Conservation (phyloP, 2,888 invertebrate species). For the Coleophora flavipennella region DNA sequence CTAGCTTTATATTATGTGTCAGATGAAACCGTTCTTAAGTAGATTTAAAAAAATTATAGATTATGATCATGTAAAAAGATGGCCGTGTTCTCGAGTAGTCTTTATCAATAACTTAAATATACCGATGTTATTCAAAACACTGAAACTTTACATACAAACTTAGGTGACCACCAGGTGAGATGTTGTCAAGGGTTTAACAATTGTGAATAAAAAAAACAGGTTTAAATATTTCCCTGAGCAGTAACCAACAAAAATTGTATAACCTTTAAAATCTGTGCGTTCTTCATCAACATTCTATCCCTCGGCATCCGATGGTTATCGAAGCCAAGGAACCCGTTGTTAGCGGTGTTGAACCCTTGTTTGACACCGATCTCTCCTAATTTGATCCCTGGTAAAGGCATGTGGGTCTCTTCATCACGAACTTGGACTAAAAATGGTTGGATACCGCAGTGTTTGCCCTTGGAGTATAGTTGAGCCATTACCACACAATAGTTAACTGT, state of each 20-base stretch:
- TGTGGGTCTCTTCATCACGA: conserved; percentile 89
- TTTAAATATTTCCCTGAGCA: too few relatives aligned
- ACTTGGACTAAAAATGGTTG: conserved; percentile 94
- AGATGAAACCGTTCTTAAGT: too few relatives aligned
- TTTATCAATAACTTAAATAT: too few relatives aligned
- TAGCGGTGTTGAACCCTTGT: conserved; percentile 89
- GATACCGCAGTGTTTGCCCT: conserved; percentile 86
- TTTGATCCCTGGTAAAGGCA: conserved; percentile 87
- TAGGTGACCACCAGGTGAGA: too few relatives aligned
- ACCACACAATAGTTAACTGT: conserved; percentile 93
- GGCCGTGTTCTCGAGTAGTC: too few relatives aligned
- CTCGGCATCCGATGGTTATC: conserved; percentile 89
- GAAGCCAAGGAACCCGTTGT: conserved; percentile 94
- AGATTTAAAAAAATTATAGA: too few relatives aligned
- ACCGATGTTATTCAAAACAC: too few relatives aligned
- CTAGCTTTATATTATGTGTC: too few relatives aligned
- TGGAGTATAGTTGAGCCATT: conserved; percentile 90
- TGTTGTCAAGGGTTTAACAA: too few relatives aligned
- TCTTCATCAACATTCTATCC: conserved; percentile 92
- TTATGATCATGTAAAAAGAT: too few relatives aligned
- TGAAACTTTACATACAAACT: too few relatives aligned
- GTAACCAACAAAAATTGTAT: neutral
- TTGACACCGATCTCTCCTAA: conserved; percentile 96
- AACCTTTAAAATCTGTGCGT: conserved; percentile 82
- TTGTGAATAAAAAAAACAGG: too few relatives aligned